Conservation (phyloP, 2,888 invertebrate species). For the Pimpla rufipes region DNA sequence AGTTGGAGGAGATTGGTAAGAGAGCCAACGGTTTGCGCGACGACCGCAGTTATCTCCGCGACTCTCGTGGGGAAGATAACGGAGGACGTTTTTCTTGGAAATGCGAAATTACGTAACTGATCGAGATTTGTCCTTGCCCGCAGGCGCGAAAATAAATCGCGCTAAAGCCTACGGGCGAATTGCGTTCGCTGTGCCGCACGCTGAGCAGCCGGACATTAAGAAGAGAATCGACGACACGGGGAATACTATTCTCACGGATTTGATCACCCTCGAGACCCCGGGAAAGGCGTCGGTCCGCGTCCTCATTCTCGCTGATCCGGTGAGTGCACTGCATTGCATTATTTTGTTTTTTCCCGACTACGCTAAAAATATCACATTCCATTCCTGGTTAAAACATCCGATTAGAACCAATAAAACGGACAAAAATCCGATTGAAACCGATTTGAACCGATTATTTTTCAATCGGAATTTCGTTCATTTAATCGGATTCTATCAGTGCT, state of each 20-base stretch:
- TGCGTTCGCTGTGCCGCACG: conserved; percentile 95
- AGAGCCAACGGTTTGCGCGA: conserved; percentile 8
- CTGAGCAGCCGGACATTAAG: conserved; percentile 92
- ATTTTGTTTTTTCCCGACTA: conserved; percentile 9
- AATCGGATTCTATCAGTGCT: too few species aligned
- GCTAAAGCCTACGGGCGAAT: conserved; percentile 97
- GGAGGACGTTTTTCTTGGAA: conserved; percentile 14
- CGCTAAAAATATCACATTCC: too few species aligned
- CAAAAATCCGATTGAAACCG: too few species aligned
- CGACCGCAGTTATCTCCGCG: conserved; percentile 19
- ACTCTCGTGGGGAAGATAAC: conserved; percentile 35
- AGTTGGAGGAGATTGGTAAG: conserved; percentile 90
- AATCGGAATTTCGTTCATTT: too few species aligned
- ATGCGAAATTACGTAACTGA: too few species aligned
- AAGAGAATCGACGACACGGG: conserved; percentile 90
- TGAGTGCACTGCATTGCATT: conserved; percentile 80
- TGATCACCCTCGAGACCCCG: conserved; percentile 97
- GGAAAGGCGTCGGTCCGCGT: conserved; percentile 98
- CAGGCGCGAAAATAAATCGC: conserved; percentile 90
- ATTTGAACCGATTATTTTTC: too few species aligned
- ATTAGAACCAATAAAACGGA: too few species aligned
- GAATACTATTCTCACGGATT: conserved; percentile 93
- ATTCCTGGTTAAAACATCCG: too few species aligned
- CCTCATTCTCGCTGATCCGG: conserved; percentile 98
- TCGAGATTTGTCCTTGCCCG: conserved; percentile 5